Evolutionary conservation across 2,113 vertebrate genomes (phyloP).

Genomic region (Macrotus californicus): DNA sequence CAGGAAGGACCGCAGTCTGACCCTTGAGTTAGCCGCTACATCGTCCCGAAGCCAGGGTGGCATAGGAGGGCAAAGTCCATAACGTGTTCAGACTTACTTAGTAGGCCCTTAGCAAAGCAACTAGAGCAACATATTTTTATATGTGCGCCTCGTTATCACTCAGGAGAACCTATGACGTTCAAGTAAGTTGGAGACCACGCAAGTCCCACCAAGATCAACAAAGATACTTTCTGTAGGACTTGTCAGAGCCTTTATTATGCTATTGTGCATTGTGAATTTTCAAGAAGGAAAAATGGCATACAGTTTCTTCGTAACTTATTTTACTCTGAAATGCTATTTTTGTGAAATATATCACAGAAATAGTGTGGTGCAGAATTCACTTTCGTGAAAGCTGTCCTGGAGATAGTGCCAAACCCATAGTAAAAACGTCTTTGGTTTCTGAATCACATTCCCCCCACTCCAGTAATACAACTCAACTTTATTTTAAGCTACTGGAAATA

Average conservation of each 20-base stretch:
- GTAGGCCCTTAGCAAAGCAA: background rate
- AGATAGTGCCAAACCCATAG: background rate
- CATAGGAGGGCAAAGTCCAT: background rate
- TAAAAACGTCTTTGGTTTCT: background rate
- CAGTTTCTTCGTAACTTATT: background rate
- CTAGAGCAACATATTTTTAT: background rate
- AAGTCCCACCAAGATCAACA: background rate
- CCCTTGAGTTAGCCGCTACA: background rate
- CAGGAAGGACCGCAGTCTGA: background rate
- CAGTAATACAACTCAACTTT: background rate
- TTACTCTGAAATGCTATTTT: background rate
- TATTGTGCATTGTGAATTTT: background rate
- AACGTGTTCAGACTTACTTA: background rate
- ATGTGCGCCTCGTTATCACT: background rate
- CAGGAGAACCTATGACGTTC: background rate
- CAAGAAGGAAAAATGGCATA: conserved; percentile 3
- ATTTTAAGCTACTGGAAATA: background rate
- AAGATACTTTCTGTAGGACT: background rate
- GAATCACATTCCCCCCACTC: background rate
- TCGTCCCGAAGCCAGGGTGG: background rate
- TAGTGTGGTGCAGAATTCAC: background rate
- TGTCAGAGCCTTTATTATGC: background rate
- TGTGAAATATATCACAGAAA: conserved; percentile 6
- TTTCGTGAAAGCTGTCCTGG: background rate
- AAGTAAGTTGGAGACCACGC: background rate